phyloP scores from a whole-genome alignment of 2,888 invertebrate genomes.

The Eilema griseolum region DNA sequence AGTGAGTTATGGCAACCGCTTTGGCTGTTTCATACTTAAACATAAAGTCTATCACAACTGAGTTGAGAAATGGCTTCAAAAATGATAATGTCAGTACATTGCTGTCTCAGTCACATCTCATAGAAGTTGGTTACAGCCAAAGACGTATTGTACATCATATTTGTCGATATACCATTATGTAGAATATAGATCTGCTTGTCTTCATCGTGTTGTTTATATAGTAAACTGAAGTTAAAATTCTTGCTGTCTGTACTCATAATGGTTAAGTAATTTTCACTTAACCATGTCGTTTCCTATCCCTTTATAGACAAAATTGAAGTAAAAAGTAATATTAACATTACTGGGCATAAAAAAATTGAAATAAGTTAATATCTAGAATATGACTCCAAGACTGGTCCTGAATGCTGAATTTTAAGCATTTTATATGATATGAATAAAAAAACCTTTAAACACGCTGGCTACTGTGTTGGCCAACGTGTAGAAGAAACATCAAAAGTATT shows the following conservation, averaged over 20 bases:
- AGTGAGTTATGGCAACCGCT: no score
- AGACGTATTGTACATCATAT: slow-evolving; percentile 30
- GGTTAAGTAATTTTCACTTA: background rate
- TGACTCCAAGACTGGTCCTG: no score
- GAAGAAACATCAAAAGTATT: no score
- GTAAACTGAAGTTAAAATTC: background rate
- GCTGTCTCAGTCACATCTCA: background rate
- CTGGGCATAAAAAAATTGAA: background rate
- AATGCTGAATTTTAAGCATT: no score
- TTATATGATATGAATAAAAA: no score
- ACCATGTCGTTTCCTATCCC: background rate
- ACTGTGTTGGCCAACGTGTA: no score
- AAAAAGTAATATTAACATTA: background rate
- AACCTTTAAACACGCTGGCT: no score
- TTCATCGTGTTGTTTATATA: background rate
- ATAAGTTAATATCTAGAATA: no score
- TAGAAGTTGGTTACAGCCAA: slow-evolving; percentile 25
- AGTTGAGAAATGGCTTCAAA: no score
- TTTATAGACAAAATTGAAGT: background rate
- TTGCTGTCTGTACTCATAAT: background rate
- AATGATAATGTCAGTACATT: background rate
- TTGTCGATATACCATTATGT: slow-evolving; percentile 39
- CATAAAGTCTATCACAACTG: no score
- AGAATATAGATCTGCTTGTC: slow-evolving; percentile 46
- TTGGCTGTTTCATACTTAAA: no score